Percentiles rank a stretch among this genome's conserved stretches.
phyloP scores from a whole-genome alignment of 1,140 invertebrate genomes.

The Ruditapes philippinarum region DNA sequence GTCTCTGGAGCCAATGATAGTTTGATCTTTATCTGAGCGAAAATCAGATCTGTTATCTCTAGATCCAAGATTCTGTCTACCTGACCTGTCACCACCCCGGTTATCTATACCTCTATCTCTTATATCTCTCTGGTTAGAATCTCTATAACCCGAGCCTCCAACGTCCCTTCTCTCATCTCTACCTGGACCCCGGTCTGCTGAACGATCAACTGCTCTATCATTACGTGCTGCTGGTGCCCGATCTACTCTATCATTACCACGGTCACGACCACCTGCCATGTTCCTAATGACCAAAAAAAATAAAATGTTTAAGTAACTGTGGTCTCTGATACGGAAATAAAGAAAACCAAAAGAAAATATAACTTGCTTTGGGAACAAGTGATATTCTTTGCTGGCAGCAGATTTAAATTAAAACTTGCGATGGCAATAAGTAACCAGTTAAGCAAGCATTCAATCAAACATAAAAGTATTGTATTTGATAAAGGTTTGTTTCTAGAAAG shows the following conservation, averaged over 20 bases:
- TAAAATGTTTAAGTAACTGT: too few species aligned
- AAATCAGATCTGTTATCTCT: constrained; percentile 32
- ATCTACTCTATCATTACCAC: constrained; percentile 42
- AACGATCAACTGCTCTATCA: constrained; percentile 21
- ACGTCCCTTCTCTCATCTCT: constrained; percentile 47
- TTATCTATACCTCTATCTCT: constrained; percentile 1
- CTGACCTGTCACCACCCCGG: neutral
- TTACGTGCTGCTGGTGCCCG: neutral
- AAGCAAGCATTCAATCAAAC: too few species aligned
- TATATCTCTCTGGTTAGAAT: constrained; percentile 9
- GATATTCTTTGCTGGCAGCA: too few species aligned
- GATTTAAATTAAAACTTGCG: too few species aligned
- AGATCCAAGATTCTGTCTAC: constrained; percentile 20
- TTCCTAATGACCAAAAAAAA: constrained; percentile 11
- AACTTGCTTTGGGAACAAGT: too few species aligned
- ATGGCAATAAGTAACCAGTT: too few species aligned
- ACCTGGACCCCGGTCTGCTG: neutral
- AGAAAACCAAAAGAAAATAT: too few species aligned
- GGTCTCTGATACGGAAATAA: too few species aligned
- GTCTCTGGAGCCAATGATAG: constrained; percentile 2
- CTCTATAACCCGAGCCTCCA: neutral
- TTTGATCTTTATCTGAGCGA: constrained; percentile 49
- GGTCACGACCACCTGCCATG: constrained; percentile 22
- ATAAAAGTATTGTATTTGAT: too few species aligned
- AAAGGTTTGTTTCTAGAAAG: too few species aligned